Base-by-base conservation (phyloP, 1,140 invertebrate genomes). In the Coptotermes formosanus region DNA sequence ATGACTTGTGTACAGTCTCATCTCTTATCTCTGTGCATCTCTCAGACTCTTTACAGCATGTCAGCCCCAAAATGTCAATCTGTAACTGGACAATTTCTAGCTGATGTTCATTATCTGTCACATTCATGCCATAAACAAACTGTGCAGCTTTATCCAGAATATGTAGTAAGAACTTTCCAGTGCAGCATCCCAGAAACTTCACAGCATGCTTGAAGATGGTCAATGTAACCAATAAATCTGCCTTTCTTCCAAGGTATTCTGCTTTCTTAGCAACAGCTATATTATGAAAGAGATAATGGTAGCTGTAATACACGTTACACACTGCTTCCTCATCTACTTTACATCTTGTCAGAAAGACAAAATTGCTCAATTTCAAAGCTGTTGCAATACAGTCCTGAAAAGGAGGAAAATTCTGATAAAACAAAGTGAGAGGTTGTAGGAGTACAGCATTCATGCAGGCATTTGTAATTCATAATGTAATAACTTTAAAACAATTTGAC, bases 161-260 rank as follows among this genome's bases (percentile, higher is more conserved):
- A n/a, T 75, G 64, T 30, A 75, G 9, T 16, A 75, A 75, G n/a
- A n/a, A 75, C 3, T 12, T 30, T 75, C 64, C 64, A n/a, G n/a
- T 75, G 64, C 64, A 75, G n/a, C 64, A 75, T 75, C n/a, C n/a
- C n/a, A 75, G 64, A 30, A 75, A 75, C 25, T 75, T 75, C n/a
- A 75, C 25, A 30, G 64, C n/a, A n/a, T 75, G 25, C 9, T 30
- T 30, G 6, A 75, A n/a, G n/a, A 75, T 75, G 25, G 9, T 75
- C n/a, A 75, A 7, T 11, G 16, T 14, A 8, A 30, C 7, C 30
- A n/a, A 75, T 75, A 75, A 30, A 30, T 75, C 64, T n/a, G 25
- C 64, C 14, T 75, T 75, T 25, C 14, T 8, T 30, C 30, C 25
- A 9, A 75, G 0, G 64, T 75, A 75, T 9, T 30, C 11, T 2